These are phyloP conservation scores for Dromococcyx pavoninus DNA, from an alignment of 2,797 vertebrate genomes.

Conservation along the genomic window DNA sequence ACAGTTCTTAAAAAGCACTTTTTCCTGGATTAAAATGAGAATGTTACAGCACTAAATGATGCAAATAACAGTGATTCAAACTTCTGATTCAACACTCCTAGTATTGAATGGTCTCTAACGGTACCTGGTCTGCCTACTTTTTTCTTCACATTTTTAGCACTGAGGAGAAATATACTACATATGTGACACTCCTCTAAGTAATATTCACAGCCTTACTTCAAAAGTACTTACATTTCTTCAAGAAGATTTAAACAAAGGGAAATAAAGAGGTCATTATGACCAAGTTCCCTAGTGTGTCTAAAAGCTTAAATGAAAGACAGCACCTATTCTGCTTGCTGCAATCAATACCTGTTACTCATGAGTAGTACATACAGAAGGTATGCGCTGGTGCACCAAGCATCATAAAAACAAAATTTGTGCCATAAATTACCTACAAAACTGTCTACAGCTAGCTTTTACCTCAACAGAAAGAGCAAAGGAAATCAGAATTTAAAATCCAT, in stretches of 20 bases:
- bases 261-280: neutral
- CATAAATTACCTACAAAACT: neutral
- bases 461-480: neutral
- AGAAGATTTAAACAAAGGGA: neutral
- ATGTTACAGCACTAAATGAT: neutral
- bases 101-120: fast-evolving
- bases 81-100: neutral
- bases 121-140: neutral
- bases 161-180: neutral
- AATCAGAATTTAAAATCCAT: conserved; percentile 15
- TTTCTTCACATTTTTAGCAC: neutral
- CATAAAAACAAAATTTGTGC: neutral
- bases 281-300: neutral
- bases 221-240: neutral
- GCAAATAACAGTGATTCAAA: neutral
- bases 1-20: neutral
- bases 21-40: neutral
- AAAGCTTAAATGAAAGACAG: neutral
- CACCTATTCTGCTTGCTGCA: neutral
- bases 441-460: neutral
- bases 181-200: neutral
- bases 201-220: neutral
- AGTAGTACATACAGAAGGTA: neutral
- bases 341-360: neutral
- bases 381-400: neutral